Percentiles rank a stretch among this genome's conserved stretches.
Conservation (phyloP, 2,797 vertebrate species). For the Odontamblyopus lacepedii region DNA sequence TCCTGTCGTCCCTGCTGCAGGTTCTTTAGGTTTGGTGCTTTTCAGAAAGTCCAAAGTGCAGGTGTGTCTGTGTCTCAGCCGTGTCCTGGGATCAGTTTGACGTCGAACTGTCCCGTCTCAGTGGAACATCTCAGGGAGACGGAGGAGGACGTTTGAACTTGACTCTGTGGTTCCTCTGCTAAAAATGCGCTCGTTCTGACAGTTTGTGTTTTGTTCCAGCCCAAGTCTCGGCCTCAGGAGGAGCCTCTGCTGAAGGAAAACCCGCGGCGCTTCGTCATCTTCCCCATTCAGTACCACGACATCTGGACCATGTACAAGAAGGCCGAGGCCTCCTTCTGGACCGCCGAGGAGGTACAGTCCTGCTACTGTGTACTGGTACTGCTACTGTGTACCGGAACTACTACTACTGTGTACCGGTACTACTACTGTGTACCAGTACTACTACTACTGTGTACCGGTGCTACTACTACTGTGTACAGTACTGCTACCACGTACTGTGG, state of each 20-base stretch:
- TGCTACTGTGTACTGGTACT: not conserved
- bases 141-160: no score
- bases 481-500: no score
- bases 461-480: no score
- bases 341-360: conserved; percentile 87
- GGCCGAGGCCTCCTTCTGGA: conserved; percentile 97
- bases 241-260: conserved; percentile 92
- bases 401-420: no score
- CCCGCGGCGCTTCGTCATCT: conserved; percentile 90
- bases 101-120: conserved; percentile 33
- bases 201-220: conserved; percentile 15
- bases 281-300: conserved; percentile 95
- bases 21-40: not conserved
- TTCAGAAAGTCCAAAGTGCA: not conserved
- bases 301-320: conserved; percentile 99
- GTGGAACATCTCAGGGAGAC: no score
- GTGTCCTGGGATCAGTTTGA: no score
- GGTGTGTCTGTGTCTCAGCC: not conserved
- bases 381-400: not conserved
- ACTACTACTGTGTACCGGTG: no score
- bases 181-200: no score
- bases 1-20: no score
- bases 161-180: conserved; percentile 31
- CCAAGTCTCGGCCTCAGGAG: conserved; percentile 53
- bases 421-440: no score